Evolutionary conservation across 2,888 invertebrate genomes (phyloP), one percentile per base, ranked within the genome.

Genomic region (Euspilapteryx auroguttella): DNA sequence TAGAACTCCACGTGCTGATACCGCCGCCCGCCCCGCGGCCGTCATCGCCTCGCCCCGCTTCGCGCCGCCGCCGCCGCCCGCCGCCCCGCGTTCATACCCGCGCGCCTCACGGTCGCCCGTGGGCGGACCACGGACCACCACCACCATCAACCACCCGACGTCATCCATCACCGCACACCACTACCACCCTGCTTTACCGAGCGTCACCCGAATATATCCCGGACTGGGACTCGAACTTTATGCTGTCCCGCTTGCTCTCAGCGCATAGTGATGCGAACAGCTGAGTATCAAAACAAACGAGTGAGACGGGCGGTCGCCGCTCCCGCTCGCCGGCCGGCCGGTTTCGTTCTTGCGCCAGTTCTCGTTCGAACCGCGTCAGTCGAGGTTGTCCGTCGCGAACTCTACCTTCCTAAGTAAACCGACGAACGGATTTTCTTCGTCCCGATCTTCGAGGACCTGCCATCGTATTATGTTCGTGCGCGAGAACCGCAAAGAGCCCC

Each of bases 201-300:
- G n/a, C n/a, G n/a, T n/a, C n/a, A n/a, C n/a, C n/a, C n/a, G n/a
- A n/a, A n/a, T n/a, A n/a, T n/a, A n/a, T n/a, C n/a, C n/a, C n/a
- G n/a, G n/a, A n/a, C n/a, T n/a, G n/a, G n/a, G n/a, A n/a, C n/a
- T n/a, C 43, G 40, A 40, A 17, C 30, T 26, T 33, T 2, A 11
- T 14, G 12, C 20, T 14, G 23, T 29, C 28, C 21, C 32, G 28
- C 28, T 22, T 10, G 14, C 29, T 11, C n/a, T n/a, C n/a, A n/a
- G n/a, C 28, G 12, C 17, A 23, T 55, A 62, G 38, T 51, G 56
- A 33, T 49, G 37, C 57, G 48, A 73, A 71, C 73, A 75, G 76
- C 75, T 76, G 76, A 75, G 73, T 69, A 75, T 69, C 75, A 77
- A 73, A 75, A 76, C 77, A 77, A 78, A 73, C 56, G 61, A 68